Evolutionary conservation across 2,888 invertebrate species (phyloP).

Genomic region (Aleiodes testaceus): DNA sequence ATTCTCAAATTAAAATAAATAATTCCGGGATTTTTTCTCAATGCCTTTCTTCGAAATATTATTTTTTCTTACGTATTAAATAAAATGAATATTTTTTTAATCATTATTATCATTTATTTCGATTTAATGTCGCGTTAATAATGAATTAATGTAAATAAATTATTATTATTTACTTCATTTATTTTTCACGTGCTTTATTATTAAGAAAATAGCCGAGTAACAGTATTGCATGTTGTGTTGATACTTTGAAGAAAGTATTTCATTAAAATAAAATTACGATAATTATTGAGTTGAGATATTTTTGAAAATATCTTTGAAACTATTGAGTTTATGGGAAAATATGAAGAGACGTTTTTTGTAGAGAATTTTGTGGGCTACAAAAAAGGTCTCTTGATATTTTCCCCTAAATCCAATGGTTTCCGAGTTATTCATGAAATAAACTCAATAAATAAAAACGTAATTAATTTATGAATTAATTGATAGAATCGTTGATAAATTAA

Average conservation of each 20-base stretch:
- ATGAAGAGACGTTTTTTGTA: no score
- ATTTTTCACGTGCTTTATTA: no score
- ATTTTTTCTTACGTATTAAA: constrained; percentile 8
- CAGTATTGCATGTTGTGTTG: constrained; percentile 29
- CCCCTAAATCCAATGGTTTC: not conserved
- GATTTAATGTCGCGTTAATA: not conserved
- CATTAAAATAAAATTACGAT: not conserved
- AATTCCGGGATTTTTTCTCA: not conserved
- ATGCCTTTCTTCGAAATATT: not conserved
- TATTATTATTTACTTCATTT: constrained; percentile 10
- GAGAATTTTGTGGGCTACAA: no score
- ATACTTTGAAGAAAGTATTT: constrained; percentile 25
- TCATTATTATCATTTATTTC: constrained; percentile 3
- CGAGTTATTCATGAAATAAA: no score
- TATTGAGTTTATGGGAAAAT: no score
- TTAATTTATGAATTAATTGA: constrained; percentile 20
- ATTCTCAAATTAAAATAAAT: constrained; percentile 1
- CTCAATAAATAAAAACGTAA: constrained; percentile 9
- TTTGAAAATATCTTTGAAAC: no score
- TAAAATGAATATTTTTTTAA: constrained; percentile 25
- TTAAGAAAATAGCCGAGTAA: constrained; percentile 1
- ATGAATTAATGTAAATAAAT: constrained; percentile 7
- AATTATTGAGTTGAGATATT: not conserved
- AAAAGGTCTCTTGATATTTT: no score
- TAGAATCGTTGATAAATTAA: constrained; percentile 52